These are phyloP conservation scores for Tridacna crocea DNA, from an alignment of 2,888 invertebrate species.

Conservation along the genomic window DNA sequence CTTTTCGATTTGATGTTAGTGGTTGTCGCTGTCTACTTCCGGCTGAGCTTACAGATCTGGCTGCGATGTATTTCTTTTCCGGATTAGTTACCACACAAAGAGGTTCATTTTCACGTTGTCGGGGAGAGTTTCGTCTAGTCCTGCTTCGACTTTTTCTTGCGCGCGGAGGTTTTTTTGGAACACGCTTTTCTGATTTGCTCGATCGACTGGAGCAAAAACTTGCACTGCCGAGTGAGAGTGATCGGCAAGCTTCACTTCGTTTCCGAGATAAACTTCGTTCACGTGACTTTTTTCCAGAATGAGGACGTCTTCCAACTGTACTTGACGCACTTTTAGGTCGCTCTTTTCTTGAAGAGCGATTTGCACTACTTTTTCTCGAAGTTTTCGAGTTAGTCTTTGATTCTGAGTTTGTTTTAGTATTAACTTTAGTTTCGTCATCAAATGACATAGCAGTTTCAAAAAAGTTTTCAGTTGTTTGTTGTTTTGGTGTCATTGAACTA, in stretches of 20 bases:
- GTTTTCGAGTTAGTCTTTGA: constrained; percentile 30
- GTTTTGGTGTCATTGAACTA: constrained; percentile 7
- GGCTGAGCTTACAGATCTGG: constrained; percentile 30
- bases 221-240: constrained; percentile 44
- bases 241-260: constrained; percentile 44
- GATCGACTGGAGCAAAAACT: constrained; percentile 47
- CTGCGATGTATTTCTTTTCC: constrained; percentile 30
- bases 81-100: constrained; percentile 20
- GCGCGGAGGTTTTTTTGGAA: constrained; percentile 5
- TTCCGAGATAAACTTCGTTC: constrained; percentile 53
- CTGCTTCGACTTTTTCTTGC: constrained; percentile 52
- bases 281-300: constrained; percentile 44
- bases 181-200: constrained; percentile 16
- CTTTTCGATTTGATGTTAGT: constrained; percentile 13
- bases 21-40: constrained; percentile 4
- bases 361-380: constrained; percentile 26
- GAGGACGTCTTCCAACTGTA: constrained; percentile 31
- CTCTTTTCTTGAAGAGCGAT: constrained; percentile 17
- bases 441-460: constrained; percentile 54
- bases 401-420: constrained; percentile 46
- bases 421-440: constrained; percentile 50
- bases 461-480: constrained; percentile 32
- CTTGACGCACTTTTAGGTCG: constrained; percentile 15
- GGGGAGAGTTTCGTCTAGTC: constrained; percentile 32
- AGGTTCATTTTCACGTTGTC: not conserved